Percentiles rank a stretch among this genome's conserved stretches.
phyloP scores from a whole-genome alignment of 2,888 invertebrate species.

The Ichneumoninae sp. region DNA sequence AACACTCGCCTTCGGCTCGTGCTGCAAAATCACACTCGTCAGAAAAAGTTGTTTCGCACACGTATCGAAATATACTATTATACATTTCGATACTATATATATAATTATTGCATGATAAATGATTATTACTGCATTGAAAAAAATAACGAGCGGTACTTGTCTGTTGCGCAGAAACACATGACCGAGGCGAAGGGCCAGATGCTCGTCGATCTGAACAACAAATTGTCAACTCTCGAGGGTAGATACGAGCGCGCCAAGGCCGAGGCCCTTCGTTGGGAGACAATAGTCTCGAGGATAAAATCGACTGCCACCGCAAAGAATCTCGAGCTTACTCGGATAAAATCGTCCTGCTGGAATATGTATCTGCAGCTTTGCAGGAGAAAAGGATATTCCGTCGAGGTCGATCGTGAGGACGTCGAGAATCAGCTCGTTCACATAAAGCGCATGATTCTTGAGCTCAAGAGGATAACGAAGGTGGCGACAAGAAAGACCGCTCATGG shows the following conservation, averaged over 20 bases:
- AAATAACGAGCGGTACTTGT: background rate
- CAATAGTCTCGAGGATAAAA: conserved; percentile 87
- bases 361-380: conserved; percentile 88
- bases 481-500: conserved; percentile 80
- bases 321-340: conserved; percentile 86
- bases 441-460: conserved; percentile 86
- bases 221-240: conserved; percentile 87
- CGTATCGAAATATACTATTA: too few species aligned
- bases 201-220: conserved; percentile 88
- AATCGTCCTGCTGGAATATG: conserved; percentile 87
- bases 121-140: background rate
- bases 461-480: conserved; percentile 84
- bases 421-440: conserved; percentile 88
- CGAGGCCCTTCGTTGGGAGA: conserved; percentile 87
- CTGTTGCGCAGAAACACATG: conserved; percentile 79
- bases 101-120: too few species aligned
- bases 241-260: conserved; percentile 87
- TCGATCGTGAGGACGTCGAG: conserved; percentile 86
- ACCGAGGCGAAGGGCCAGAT: conserved; percentile 87
- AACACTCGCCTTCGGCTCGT: too few species aligned
- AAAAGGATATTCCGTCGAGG: conserved; percentile 83
- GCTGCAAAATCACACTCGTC: too few species aligned
- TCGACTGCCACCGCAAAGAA: conserved; percentile 86
- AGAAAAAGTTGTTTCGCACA: too few species aligned
- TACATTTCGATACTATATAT: too few species aligned